Evolutionary conservation across 1,140 invertebrate genomes (phyloP).

Genomic region (Caerostris extrusa): DNA sequence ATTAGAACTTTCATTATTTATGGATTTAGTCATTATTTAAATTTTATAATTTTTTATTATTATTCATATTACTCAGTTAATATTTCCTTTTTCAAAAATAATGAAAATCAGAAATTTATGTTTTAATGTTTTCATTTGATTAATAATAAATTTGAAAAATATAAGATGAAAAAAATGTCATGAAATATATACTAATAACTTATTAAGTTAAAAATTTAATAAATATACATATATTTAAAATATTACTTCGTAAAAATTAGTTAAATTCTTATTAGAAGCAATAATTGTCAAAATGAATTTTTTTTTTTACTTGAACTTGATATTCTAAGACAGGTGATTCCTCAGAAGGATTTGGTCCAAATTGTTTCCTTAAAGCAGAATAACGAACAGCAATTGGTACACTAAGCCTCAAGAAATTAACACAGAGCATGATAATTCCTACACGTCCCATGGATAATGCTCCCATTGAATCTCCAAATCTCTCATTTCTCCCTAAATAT

Average conservation of each 20-base stretch:
- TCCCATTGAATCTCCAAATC: conserved; percentile 90
- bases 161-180: too few relatives aligned
- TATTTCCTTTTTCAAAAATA: too few relatives aligned
- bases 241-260: background rate
- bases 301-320: conserved; percentile 86
- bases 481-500: conserved; percentile 87
- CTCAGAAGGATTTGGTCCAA: conserved; percentile 85
- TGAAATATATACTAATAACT: too few relatives aligned
- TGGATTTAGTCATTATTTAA: too few relatives aligned
- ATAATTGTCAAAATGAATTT: background rate
- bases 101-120: too few relatives aligned
- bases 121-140: too few relatives aligned
- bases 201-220: too few relatives aligned
- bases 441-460: conserved; percentile 92
- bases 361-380: conserved; percentile 93
- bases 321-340: conserved; percentile 95
- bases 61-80: too few relatives aligned
- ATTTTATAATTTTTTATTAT: too few relatives aligned
- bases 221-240: background rate
- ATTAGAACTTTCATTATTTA: too few relatives aligned
- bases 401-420: conserved; percentile 87
- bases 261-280: too few relatives aligned
- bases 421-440: conserved; percentile 86
- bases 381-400: conserved; percentile 94
- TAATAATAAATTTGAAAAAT: too few relatives aligned